These are phyloP conservation scores for Mellilla xanthometata DNA, from an alignment of 2,888 invertebrate species.

Conservation along the genomic window DNA sequence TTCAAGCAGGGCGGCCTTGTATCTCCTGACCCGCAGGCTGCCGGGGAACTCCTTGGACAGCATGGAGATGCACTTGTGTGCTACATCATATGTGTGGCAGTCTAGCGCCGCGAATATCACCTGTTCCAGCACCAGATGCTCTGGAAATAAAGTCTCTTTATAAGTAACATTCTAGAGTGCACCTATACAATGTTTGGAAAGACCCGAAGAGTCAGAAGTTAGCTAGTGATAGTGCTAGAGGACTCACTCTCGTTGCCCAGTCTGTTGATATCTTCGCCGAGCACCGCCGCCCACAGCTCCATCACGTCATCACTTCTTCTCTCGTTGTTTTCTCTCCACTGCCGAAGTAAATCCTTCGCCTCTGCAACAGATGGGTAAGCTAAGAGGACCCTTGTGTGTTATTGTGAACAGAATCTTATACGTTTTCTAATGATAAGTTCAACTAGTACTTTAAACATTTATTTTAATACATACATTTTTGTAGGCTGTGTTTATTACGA, in stretches of 20 bases:
- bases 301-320: conserved; percentile 95
- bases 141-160: conserved; percentile 84
- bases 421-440: no score
- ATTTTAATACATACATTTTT: no score
- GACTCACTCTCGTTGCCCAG: conserved; percentile 92
- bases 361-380: conserved; percentile 77
- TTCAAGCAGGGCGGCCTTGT: conserved; percentile 92
- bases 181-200: no score
- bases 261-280: conserved; percentile 88
- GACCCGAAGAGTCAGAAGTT: no score
- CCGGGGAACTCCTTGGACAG: conserved; percentile 93
- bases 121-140: conserved; percentile 96
- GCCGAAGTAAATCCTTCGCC: conserved; percentile 90
- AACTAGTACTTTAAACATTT: no score
- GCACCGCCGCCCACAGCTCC: conserved; percentile 90
- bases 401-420: no score
- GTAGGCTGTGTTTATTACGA: neutral
- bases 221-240: no score
- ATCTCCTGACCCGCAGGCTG: conserved; percentile 92
- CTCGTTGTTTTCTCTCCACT: conserved; percentile 96
- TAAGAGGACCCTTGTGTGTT: no score
- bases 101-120: conserved; percentile 96
- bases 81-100: conserved; percentile 89
- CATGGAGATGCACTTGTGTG: conserved; percentile 88
- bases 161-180: no score